These are phyloP conservation scores for Enteromius argenteus DNA, from an alignment of 2,797 vertebrate genomes.

Conservation along the genomic window DNA sequence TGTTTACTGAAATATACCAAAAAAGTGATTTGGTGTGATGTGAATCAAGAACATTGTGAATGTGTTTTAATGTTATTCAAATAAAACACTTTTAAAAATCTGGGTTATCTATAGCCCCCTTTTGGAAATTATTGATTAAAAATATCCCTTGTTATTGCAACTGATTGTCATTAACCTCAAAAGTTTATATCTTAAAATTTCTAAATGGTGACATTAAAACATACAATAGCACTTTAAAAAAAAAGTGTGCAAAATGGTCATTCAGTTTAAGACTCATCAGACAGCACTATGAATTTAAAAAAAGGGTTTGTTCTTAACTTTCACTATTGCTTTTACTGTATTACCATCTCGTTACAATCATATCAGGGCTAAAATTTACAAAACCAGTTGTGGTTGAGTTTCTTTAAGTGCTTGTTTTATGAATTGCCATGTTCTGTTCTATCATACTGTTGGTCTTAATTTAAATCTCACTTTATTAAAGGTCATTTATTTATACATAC, in stretches of 20 bases:
- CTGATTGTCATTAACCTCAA: conserved; percentile 43
- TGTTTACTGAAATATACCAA: background rate
- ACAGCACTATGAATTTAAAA: conserved; percentile 67
- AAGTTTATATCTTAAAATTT: background rate
- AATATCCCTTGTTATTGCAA: conserved; percentile 36
- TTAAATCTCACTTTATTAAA: conserved; percentile 58
- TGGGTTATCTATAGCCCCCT: background rate
- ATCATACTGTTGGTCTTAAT: conserved; percentile 56
- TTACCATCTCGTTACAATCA: conserved; percentile 70
- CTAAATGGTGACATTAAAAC: conserved; percentile 24
- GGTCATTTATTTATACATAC: conserved; percentile 52
- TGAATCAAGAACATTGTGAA: background rate
- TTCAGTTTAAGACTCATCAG: conserved; percentile 78
- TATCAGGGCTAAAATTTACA: conserved; percentile 57
- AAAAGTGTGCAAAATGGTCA: conserved; percentile 38
- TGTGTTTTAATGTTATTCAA: conserved; percentile 4
- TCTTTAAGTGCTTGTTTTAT: conserved; percentile 66
- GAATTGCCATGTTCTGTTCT: conserved; percentile 73
- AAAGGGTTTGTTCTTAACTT: conserved; percentile 80
- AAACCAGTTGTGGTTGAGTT: conserved; percentile 52
- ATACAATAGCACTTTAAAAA: conserved; percentile 5
- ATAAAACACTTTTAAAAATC: background rate
- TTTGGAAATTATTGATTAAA: background rate
- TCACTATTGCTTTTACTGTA: conserved; percentile 64
- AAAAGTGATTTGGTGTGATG: background rate